These are phyloP conservation scores for Valencia hispanica DNA, from an alignment of 2,797 vertebrate species.

Conservation along the genomic window DNA sequence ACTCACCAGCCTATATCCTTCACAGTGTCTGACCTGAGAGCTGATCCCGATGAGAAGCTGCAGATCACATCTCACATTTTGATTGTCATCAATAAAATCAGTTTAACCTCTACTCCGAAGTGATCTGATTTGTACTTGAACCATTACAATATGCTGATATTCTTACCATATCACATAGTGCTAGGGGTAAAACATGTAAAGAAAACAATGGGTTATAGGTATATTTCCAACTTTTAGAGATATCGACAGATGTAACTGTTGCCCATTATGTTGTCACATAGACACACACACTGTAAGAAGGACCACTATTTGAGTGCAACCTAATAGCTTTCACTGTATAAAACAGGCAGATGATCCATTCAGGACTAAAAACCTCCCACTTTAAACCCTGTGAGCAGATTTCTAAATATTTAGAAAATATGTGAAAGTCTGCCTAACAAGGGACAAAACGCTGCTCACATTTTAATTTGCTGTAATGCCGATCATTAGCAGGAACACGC, in stretches of 20 bases:
- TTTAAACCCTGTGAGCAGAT: background rate
- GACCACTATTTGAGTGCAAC: background rate
- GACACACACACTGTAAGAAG: background rate
- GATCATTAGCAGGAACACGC: constrained; percentile 27
- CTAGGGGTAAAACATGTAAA: background rate
- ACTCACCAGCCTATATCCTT: too few species aligned
- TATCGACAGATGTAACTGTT: background rate
- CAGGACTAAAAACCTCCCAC: background rate
- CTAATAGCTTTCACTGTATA: background rate
- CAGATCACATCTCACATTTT: too few species aligned
- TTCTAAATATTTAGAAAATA: background rate
- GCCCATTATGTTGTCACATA: background rate
- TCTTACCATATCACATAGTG: background rate
- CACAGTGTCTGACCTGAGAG: background rate
- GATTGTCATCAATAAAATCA: too few species aligned
- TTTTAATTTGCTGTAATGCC: constrained; percentile 32
- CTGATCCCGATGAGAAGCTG: background rate
- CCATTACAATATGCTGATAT: background rate
- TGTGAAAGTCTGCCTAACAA: constrained; percentile 18
- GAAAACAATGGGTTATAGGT: background rate
- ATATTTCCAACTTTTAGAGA: background rate
- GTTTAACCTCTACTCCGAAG: too few species aligned
- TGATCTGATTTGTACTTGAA: too few species aligned
- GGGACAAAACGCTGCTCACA: constrained; percentile 25
- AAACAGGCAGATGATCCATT: background rate